Evolutionary conservation across 2,888 invertebrate genomes (phyloP), one percentile per base, ranked within the genome.

Genomic region (Lycaena phlaeas): DNA sequence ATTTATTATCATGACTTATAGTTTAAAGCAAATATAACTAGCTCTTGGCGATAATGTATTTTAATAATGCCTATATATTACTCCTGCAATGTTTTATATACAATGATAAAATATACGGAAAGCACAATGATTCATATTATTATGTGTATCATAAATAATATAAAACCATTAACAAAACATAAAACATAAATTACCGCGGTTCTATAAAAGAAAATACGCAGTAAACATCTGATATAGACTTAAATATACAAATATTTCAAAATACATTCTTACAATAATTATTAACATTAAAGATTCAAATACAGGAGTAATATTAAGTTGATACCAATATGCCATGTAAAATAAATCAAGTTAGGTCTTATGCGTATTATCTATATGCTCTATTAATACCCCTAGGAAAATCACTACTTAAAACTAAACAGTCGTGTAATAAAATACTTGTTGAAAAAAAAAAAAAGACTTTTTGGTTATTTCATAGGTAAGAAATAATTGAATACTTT

Each of bases 381-480:
- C 48, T 51, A 48, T 52, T 60, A 56, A 60, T 58, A 65, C 60
- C 61, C 59, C 57, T 59, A 53, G 52, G 51, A 53, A 54, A 58
- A 42, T 52, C 46, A 43, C 50, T 57, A 59, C 59, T 58, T 62
- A 65, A 47, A 69, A 66, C 67, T 70, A 72, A 72, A 70, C 69
- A 68, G 69, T 67, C 72, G 55, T 61, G 51, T 56, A 52, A 61
- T 60, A 58, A 60, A 56, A 61, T 64, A 65, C 62, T 61, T 64
- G 61, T 50, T 57, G 53, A 55, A 22, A 22, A 22, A 7, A 55
- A 53, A 51, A 52, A 59, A 46, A 44, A 50, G 51, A 43, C 46
- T 63, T 62, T 68, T 72, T 68, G 68, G 69, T 69, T 62, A 56
- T 54, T 54, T 57, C 52, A 53, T 51, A 57, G 59, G 57, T 62